Evolutionary conservation across 2,888 invertebrate genomes (phyloP), one percentile per base, ranked within the genome.

Genomic region (Ophioninae sp.): DNA sequence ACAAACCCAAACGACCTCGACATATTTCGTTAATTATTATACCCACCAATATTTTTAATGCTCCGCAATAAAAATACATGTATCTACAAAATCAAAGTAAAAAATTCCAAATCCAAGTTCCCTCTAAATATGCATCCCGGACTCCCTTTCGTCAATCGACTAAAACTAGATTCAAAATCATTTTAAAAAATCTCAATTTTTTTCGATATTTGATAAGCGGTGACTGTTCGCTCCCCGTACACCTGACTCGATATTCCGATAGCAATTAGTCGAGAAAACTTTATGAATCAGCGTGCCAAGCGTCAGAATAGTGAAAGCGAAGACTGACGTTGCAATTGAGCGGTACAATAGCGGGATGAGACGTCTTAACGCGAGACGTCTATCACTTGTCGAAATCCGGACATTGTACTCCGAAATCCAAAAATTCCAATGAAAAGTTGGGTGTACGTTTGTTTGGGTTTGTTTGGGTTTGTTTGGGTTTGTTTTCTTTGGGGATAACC

Each of bases 341-440:
- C 20, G 81, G 71, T 81, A 65, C 64, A n/a, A 72, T 63, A 30
- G 13, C 22, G 72, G 56, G 75, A 71, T 71, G 68, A n/a, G 75
- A 74, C 30, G 30, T 30, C 30, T 65, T 67, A 58, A 78, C 63
- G 71, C 71, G 67, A 81, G 61, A 84, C 75, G 81, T 81, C 84
- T 78, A 30, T 84, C 81, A 81, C 84, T 72, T 75, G 84, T 81
- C 84, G 59, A 22, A 82, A 73, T 73, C 76, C 75, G 74, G 84
- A 78, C 79, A 44, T 82, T 80, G 72, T 78, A 81, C 65, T 65
- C 67, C 63, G 81, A 83, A 77, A 80, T 61, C 44, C 2, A 68
- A 68, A 78, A 71, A 61, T 51, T 64, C 51, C 13, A 23, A 30
- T 41, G 44, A n/a, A 68, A 68, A 77, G 41, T 68, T 77, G 22